Conservation (phyloP, 2,797 vertebrate genomes). For the Okamejei kenojei region DNA sequence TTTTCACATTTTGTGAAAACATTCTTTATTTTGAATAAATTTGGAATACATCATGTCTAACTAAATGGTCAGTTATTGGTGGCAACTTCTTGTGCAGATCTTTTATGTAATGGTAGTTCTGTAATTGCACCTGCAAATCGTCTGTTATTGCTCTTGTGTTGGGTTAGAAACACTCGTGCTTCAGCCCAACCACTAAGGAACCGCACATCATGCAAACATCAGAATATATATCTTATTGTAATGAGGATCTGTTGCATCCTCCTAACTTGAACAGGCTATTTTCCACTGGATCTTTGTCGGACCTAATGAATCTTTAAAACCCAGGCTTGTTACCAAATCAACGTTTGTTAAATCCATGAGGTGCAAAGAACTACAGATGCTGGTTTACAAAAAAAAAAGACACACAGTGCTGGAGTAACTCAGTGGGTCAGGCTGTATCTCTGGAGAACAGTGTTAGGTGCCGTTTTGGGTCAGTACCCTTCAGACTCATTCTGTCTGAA, state of each 20-base stretch:
- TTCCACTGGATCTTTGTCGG: background rate
- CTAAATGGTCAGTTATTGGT: background rate
- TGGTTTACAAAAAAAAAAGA: no score
- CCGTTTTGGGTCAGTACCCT: no score
- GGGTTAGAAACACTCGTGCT: background rate
- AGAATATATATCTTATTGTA: background rate
- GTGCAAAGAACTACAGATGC: no score
- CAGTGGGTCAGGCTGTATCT: no score
- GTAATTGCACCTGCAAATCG: background rate
- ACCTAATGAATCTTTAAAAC: background rate
- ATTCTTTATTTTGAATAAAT: constrained; percentile 3
- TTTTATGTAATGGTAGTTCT: background rate
- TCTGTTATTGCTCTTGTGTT: background rate
- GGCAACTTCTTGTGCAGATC: background rate
- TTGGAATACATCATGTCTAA: background rate
- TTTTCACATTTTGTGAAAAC: background rate
- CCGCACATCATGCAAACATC: background rate
- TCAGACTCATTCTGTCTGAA: no score
- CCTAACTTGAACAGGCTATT: background rate
- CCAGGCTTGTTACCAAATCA: background rate
- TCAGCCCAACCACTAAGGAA: background rate
- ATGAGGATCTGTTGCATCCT: no score
- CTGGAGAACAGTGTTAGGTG: no score
- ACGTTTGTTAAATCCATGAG: background rate
- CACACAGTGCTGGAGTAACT: no score